phyloP scores from a whole-genome alignment of 2,797 vertebrate genomes.

The Trematomus bernacchii region DNA sequence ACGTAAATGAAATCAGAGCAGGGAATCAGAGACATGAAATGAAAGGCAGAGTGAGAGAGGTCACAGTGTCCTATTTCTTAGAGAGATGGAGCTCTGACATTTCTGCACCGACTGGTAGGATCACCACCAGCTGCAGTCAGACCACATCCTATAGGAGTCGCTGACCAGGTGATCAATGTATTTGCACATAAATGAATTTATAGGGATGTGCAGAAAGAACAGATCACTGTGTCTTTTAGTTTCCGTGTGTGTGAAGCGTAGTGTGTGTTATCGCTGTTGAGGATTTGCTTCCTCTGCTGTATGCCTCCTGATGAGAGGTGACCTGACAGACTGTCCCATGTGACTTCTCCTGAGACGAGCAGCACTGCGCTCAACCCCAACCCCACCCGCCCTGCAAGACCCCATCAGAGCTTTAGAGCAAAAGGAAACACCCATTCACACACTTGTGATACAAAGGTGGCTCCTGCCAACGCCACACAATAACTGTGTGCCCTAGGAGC shows the following conservation, averaged over 20 bases:
- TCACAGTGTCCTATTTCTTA: conserved; percentile 58
- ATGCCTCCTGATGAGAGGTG: conserved; percentile 74
- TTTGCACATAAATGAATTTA: conserved; percentile 24
- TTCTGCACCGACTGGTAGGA: conserved; percentile 35
- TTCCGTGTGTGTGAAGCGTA: not conserved
- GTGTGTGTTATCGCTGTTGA: conserved; percentile 34
- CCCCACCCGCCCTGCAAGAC: conserved; percentile 41
- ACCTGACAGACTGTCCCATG: conserved; percentile 82
- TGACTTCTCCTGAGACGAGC: conserved; percentile 64
- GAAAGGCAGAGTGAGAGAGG: conserved; percentile 39
- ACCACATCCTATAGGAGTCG: conserved; percentile 21
- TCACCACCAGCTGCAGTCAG: conserved; percentile 25
- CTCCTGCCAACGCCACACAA: conserved; percentile 57
- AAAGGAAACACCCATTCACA: conserved; percentile 51
- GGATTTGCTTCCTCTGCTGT: conserved; percentile 65
- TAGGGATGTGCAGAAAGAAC: not conserved
- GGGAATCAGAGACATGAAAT: conserved; percentile 40
- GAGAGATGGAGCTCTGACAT: conserved; percentile 58
- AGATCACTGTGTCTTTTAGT: not conserved
- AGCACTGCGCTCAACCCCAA: conserved; percentile 43
- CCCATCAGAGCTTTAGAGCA: conserved; percentile 55
- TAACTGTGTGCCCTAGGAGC: conserved; percentile 47
- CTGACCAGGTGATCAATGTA: conserved; percentile 24
- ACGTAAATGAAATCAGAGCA: conserved; percentile 57
- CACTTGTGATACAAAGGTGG: conserved; percentile 48